Base-by-base conservation (phyloP, 2,797 vertebrate genomes). In the Calcarius lapponicus region DNA sequence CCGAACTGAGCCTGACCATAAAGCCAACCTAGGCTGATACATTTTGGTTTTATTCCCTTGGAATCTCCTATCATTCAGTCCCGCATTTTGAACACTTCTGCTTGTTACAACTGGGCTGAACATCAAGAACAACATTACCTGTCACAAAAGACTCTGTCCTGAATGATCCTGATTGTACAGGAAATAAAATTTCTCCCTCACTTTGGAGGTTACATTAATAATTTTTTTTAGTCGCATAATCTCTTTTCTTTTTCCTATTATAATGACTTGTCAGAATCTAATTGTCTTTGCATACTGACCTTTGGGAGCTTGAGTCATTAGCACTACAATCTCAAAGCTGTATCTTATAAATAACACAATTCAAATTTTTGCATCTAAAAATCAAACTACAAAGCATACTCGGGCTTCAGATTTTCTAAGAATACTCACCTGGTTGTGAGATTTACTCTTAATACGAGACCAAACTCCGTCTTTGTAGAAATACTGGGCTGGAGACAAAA, bases 401-500 rank as follows among this genome's bases (percentile, higher is more conserved):
- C 15, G 36, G 17, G 69, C 21, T 78, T 74, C 83, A 72, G n/a
- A 38, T 71, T 70, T 78, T 86, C 58, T 42, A 91, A 11, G 14
- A 42, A 51, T 56, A 97, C 97, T 96, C 90, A 98, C 98, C 90
- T 98, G 97, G 79, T 86, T 83, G 31, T 95, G 94, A 89, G 94
- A 29, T 73, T 97, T 97, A 95, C 90, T 97, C 80, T 96, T 98
- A 80, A 97, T 92, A 76, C 31, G 93, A 70, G 97, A 96, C 98
- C 98, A 98, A 57, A 79, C 92, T 87, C 98, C 98, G n/a, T 98
- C 97, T 97, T 97, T 98, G 87, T 98, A 98, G 42, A 97, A 95
- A 96, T 98, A 99, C 31, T 98, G 98, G 74, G 97, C 87, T 40
- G 98, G 98, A 91, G 98, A 98, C 86, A 98, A 97, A 97, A 98